Base-by-base conservation (phyloP, 2,797 vertebrate species). In the Lateolabrax maculatus region DNA sequence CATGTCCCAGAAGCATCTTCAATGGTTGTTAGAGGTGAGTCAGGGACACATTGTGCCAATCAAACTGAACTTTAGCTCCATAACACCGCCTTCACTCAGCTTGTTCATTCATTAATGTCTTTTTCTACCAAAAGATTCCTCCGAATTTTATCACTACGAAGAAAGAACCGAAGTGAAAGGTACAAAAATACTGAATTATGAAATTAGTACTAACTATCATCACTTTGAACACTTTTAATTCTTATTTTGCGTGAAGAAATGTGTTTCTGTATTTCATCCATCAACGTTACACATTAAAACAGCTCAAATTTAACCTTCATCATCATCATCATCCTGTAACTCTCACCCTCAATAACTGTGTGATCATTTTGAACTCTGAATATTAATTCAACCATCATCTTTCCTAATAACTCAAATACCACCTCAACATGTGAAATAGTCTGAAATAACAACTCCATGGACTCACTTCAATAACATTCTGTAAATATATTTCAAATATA, bases 1-100 rank as follows among this genome's bases (percentile, higher is more conserved):
- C 93, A 92, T 21, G 94, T 96, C 69, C 94, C 96, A 53, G 87
- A 96, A 74, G 81, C 93, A 73, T 87, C 90, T 2, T 91, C 94
- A 69, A 68, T 91, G 91, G 90, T 96, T 92, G 55, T 91, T 87
- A 94, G 95, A 97, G 97, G 97, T 99, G 96, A 94, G 94, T 78
- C 48, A 58, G 65, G 76, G 63, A 43, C 37, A 27, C 4, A 21
- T 52, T 63, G 19, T 27, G 51, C 23, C 18, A 21, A 10, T 70
- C 39, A 5, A 25, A 48, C 39, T 62, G 6, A 74, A 56, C 6
- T 19, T 68, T 4, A 3, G 27, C 29, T 51, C 31, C 12, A 43
- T 10, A 5, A 53, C 13, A 15, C 27, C 53, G 29, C 31, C 41
- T 9, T 60, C 6, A 23, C 27, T 71, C 13, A 6, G 1, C 27